These are phyloP conservation scores for Drosophila ananassae DNA, from an alignment of 1,140 invertebrate species.

Conservation along the genomic window DNA sequence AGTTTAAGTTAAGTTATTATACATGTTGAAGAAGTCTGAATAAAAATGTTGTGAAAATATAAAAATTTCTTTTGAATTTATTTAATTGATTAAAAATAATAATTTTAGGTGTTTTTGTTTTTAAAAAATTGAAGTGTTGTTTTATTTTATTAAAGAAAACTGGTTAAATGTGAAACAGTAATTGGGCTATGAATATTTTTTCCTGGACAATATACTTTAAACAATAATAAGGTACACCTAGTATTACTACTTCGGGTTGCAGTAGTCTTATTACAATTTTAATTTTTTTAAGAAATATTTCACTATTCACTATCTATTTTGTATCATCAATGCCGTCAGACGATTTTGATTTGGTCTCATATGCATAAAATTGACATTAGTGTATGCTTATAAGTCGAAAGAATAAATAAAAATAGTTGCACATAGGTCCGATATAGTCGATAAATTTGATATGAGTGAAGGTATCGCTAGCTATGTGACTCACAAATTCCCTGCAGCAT, in stretches of 20 bases:
- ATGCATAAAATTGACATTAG: conserved; percentile 35
- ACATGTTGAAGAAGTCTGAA: conserved; percentile 41
- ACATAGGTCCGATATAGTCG: conserved; percentile 1
- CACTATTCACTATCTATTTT: neutral
- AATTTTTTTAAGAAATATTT: neutral
- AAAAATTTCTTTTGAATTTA: neutral
- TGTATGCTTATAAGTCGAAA: conserved; percentile 24
- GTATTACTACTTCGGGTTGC: no score
- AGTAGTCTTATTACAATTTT: no score
- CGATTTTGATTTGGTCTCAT: neutral
- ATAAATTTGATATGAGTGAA: neutral
- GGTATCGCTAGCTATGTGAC: neutral
- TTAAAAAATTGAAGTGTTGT: no score
- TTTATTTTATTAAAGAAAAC: no score
- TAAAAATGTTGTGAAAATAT: conserved; percentile 13
- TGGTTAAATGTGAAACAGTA: no score
- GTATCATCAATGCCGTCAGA: neutral
- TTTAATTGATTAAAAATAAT: no score
- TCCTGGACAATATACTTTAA: no score
- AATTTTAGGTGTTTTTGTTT: no score
- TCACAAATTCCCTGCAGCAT: conserved; percentile 13
- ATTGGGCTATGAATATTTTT: no score
- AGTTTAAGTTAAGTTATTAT: conserved; percentile 34
- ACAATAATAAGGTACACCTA: no score
- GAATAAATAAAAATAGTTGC: conserved; percentile 44